Evolutionary conservation across 2,888 invertebrate species (phyloP), one percentile per base, ranked within the genome.

Genomic region (Muscina levida): DNA sequence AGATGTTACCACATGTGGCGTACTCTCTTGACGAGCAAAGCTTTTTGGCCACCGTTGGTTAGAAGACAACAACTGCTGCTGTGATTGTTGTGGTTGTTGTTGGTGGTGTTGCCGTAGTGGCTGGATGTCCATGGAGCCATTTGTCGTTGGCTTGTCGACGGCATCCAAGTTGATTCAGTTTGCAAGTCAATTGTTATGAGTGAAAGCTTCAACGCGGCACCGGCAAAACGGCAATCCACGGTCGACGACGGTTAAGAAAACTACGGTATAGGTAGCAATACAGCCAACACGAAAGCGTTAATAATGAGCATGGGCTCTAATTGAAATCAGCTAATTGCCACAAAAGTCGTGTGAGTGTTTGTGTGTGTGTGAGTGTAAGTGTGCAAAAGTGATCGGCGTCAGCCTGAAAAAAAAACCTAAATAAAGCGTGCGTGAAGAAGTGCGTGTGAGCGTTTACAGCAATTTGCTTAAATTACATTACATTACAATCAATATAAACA

Each of bases 141-240:
- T 74, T 80, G 67, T 62, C 53, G 51, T 48, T 67, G 51, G 42
- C 22, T 51, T 53, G 66, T 74, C 31, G 74, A 53, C 51, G 59
- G 11, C 44, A 56, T 31, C 31, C 31, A 31, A 31, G 31, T 31
- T 31, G 31, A 5, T 65, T 59, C 24, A 75, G 62, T 42, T 62
- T 62, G 39, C 62, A 62, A 62, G 62, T 62, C 62, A 75, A 75
- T 81, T 81, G 48, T 67, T 72, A 31, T 72, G 81, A 68, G 74
- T 77, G 56, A 68, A 81, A 67, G 72, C 31, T 77, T 81, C 68
- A 77, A 68, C 77, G 81, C 74, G 81, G 74, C 67, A 68, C 77
- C 81, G 81, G 77, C 67, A 74, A 44, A 62, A 62, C 77, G 77
- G 77, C 74, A 26, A 56, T 17, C 10, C 44, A 53, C 77, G 53